phyloP scores from a whole-genome alignment of 2,888 invertebrate genomes.

The Idaea dimidiata region DNA sequence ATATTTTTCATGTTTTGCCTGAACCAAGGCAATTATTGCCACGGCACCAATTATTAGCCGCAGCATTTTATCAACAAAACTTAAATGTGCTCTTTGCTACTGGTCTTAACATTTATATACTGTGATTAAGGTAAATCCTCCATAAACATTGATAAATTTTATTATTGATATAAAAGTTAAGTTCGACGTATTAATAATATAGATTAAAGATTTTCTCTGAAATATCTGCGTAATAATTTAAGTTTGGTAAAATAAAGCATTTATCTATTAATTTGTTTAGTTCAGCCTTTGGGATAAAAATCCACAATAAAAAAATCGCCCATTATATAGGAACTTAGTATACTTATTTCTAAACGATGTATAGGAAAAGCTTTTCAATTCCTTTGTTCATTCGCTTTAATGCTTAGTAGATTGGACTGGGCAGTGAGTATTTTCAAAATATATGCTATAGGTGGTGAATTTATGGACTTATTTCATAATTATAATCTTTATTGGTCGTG shows the following conservation, averaged over 20 bases:
- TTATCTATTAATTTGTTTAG: too few species aligned
- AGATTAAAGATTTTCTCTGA: too few species aligned
- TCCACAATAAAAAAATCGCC: too few species aligned
- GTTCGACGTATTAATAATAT: not conserved
- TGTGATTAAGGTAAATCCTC: slow-evolving; percentile 14
- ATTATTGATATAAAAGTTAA: not conserved
- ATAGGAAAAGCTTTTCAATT: too few species aligned
- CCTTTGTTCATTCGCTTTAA: too few species aligned
- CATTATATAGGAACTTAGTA: too few species aligned
- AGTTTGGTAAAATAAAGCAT: too few species aligned
- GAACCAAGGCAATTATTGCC: slow-evolving; percentile 42
- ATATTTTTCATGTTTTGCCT: slow-evolving; percentile 65
- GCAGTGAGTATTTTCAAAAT: too few species aligned
- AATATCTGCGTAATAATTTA: too few species aligned
- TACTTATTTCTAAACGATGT: too few species aligned
- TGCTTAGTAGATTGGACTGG: too few species aligned
- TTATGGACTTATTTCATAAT: not conserved
- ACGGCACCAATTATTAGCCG: slow-evolving; percentile 46
- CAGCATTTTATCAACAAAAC: slow-evolving; percentile 44
- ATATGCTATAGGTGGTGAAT: not conserved
- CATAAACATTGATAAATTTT: slow-evolving; percentile 12
- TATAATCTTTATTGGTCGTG: not conserved
- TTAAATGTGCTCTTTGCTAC: slow-evolving; percentile 21
- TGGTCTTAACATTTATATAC: slow-evolving; percentile 18
- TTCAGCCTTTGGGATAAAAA: too few species aligned